These are phyloP conservation scores for Myioborus miniatus DNA, from an alignment of 2,797 vertebrate genomes.

Conservation along the genomic window DNA sequence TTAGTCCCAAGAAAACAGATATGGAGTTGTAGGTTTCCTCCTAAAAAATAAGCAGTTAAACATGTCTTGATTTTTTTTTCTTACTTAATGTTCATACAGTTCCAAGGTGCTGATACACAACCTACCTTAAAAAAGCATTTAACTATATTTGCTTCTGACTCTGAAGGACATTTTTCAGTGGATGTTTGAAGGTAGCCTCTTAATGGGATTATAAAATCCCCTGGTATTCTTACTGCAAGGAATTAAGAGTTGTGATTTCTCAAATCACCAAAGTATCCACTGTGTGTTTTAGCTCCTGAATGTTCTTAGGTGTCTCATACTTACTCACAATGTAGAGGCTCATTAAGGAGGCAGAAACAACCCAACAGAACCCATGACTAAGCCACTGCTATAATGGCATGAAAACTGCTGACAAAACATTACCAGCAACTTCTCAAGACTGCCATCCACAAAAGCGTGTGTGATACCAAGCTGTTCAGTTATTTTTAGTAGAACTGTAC, in stretches of 20 bases:
- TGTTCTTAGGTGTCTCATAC: background rate
- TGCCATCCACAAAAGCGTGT: background rate
- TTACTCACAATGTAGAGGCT: background rate
- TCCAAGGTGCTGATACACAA: background rate
- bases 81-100: background rate
- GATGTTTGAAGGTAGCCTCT: background rate
- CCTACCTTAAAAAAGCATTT: background rate
- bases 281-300: background rate
- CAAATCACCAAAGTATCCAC: background rate
- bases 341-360: background rate
- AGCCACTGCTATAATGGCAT: background rate
- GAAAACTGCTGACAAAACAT: background rate
- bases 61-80: background rate
- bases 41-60: background rate
- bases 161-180: background rate
- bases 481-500: slow-evolving; percentile 2
- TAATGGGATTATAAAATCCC: background rate
- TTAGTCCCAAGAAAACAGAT: background rate
- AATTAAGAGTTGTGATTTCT: background rate
- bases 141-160: background rate
- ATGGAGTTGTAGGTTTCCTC: background rate
- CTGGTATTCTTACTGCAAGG: background rate
- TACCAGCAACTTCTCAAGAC: background rate
- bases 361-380: background rate
- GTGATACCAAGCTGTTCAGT: background rate